Base-by-base conservation (phyloP, 1,140 invertebrate species). In the Heliconius himera region DNA sequence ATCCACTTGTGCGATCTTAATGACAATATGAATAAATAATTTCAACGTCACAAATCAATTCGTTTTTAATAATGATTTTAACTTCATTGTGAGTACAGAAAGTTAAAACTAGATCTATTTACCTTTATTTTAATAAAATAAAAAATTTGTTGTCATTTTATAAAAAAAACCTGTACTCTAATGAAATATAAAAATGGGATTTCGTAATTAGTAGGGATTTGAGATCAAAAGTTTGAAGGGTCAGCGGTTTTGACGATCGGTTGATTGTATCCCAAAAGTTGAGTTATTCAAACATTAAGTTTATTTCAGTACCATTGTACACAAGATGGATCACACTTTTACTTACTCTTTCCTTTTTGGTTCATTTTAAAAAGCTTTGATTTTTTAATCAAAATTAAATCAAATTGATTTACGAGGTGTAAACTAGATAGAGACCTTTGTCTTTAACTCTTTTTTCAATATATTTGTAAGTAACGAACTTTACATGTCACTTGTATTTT, bases 141-240 rank as follows among this genome's bases (percentile, higher is more conserved):
- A 54, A 8, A 6, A n/a, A 54, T 18, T 18, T 54, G 20, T 60
- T 60, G 20, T 46, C 20, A 11, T 11, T 60, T n/a, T 26, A 60
- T 22, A 13, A 22, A 60, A 8, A 60, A 26, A 26, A 8, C 29
- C 5, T 33, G 41, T 13, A 46, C 41, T 71, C 70, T 18, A 6
- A 36, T 36, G 33, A 36, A 36, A 36, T 36, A 36, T 6, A 6
- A 33, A 20, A 71, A 36, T 36, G n/a, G 26, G 5, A 36, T 36
- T 71, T 36, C 70, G 13, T 71, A 71, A 71, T 71, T 33, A 33
- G 70, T 36, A 11, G 29, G 33, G 18, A 18, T 71, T 71, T 3
- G 70, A 71, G 29, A 71, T 71, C 18, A 71, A 71, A 71, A 71
- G 33, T 71, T 71, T n/a, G 36, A 71, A 71, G 70, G 33, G 33